Evolutionary conservation across 2,113 vertebrate genomes (phyloP), one percentile per base, ranked within the genome.

Genomic region (Dicaeum eximium): DNA sequence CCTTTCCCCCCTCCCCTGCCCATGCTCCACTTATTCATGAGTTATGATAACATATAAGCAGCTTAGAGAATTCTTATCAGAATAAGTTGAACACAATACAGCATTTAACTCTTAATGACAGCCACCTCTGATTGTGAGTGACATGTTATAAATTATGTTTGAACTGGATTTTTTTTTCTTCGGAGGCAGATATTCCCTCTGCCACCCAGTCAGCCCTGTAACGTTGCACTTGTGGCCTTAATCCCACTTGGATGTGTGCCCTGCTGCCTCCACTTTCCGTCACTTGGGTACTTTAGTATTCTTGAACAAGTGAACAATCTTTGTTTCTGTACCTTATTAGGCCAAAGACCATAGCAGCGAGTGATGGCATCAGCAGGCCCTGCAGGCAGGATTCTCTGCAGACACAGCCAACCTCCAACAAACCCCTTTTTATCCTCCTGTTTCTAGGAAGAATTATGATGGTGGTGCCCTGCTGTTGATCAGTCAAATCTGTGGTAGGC

Each of bases 361-460:
- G 97, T 71, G 96, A 98, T 98, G 98, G 98, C 98, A 97, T 98
- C 95, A 94, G 96, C 95, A 95, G 91, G 97, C 97, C 97, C 98
- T 60, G 97, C 98, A 97, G 98, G 98, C 97, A 97, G 97, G 96
- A 97, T 96, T 98, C 97, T 98, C 97, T 94, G 97, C 98, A 97
- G 95, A 97, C 97, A 97, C 98, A 98, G 97, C 97, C 98, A 98
- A 97, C 97, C 97, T 97, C 97, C 98, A 98, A 99, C 98, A 99
- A 98, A 98, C 98, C 98, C 98, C 97, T 98, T 98, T 98, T 98
- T 99, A 98, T 99, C 97, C 98, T 97, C 97, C 96, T 95, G 97
- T 98, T 98, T 97, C 97, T 97, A 97, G 97, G 97, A 98, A 98
- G 98, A 98, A 98, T 98, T 98, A 98, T 98, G 98, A 97, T 97